These are phyloP conservation scores for Sinosuthora webbiana DNA, from an alignment of 2,113 vertebrate species.

Conservation along the genomic window DNA sequence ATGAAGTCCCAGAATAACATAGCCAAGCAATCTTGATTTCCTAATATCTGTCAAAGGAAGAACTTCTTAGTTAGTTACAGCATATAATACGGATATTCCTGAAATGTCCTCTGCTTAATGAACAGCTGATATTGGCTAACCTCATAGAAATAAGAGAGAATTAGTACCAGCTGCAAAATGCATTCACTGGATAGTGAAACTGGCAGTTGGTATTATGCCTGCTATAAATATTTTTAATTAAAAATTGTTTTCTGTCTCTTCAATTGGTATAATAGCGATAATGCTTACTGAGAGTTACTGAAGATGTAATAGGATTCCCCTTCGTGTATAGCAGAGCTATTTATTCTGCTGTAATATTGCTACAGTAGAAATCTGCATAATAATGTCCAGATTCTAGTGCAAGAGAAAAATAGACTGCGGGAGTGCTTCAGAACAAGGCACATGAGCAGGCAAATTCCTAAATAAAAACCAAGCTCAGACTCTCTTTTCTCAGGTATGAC, in stretches of 20 bases:
- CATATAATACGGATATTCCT: conserved; percentile 53
- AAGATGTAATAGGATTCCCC: conserved; percentile 51
- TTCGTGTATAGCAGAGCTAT: conserved; percentile 33
- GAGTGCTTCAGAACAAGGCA: background rate
- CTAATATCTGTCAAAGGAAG: conserved; percentile 48
- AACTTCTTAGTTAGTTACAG: conserved; percentile 40
- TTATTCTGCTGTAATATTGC: conserved; percentile 29
- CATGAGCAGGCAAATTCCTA: background rate
- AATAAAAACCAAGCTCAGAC: background rate
- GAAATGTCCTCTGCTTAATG: conserved; percentile 67
- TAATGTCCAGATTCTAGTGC: background rate
- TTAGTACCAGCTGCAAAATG: conserved; percentile 72
- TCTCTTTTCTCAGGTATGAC: background rate
- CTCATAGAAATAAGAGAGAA: conserved; percentile 70
- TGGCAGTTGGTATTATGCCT: conserved; percentile 70
- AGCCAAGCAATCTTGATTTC: conserved; percentile 51
- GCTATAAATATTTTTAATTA: conserved; percentile 82
- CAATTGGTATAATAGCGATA: conserved; percentile 62
- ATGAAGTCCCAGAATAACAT: conserved; percentile 42
- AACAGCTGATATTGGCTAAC: conserved; percentile 77
- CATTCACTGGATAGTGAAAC: conserved; percentile 65
- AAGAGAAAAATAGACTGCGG: background rate
- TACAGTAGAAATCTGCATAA: conserved; percentile 33
- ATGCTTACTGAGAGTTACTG: conserved; percentile 56
- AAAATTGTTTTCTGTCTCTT: conserved; percentile 74